Evolutionary conservation across 1,140 invertebrate species (phyloP).

Genomic region (Ruditapes philippinarum): DNA sequence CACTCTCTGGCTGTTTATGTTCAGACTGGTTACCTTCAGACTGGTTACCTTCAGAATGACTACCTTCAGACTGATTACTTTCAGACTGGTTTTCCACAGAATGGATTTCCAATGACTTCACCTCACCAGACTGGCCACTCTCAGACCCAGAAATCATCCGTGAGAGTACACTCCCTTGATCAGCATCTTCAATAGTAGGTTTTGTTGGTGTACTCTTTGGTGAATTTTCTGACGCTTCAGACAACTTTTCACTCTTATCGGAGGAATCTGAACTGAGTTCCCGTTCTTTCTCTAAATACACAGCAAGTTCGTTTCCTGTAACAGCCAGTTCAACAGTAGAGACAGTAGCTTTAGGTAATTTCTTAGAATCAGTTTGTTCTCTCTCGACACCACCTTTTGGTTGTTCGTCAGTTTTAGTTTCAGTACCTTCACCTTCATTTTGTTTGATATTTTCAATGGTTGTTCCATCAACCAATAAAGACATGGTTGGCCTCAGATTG

Average conservation of each 20-base stretch:
- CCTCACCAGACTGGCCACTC: background rate
- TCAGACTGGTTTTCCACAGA: conserved; percentile 10
- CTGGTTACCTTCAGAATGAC: background rate
- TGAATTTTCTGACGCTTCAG: background rate
- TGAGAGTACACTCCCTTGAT: conserved; percentile 56
- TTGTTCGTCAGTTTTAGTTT: conserved; percentile 9
- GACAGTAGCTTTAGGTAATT: background rate
- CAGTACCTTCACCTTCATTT: conserved; percentile 23
- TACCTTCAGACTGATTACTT: background rate
- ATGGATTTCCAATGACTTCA: too few relatives aligned
- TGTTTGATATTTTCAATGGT: conserved; percentile 64
- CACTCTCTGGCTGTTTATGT: background rate
- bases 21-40: conserved; percentile 9
- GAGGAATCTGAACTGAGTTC: background rate
- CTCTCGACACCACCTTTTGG: background rate
- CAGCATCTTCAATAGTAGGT: background rate
- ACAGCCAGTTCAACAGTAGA: conserved; percentile 41
- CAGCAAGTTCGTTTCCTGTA: background rate
- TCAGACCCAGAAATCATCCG: conserved; percentile 39
- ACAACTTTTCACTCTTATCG: background rate
- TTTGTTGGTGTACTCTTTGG: background rate
- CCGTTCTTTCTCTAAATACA: background rate
- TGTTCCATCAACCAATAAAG: conserved; percentile 63
- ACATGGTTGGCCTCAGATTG: conserved; percentile 62
- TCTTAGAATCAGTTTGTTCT: background rate